phyloP scores from a whole-genome alignment of 2,888 invertebrate species.

The Branchipolynoe longqiensis region DNA sequence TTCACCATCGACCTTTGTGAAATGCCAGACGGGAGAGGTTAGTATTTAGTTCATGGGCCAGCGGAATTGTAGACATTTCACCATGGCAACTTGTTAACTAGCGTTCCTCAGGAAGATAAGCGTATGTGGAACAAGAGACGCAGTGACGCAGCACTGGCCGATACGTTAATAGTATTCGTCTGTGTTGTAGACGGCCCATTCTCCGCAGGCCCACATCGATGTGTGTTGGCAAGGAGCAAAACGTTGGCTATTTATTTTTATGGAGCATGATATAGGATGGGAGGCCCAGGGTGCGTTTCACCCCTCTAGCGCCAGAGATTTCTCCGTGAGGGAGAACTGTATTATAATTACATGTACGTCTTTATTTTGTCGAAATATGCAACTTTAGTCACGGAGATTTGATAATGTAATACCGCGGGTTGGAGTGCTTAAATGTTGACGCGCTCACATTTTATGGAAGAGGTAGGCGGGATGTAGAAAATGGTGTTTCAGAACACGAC shows the following conservation, averaged over 20 bases:
- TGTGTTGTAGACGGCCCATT: not conserved
- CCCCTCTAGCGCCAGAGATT: constrained; percentile 26
- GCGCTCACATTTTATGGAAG: no score
- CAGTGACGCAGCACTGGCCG: constrained; percentile 25
- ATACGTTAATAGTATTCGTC: constrained; percentile 14
- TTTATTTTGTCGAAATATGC: constrained; percentile 42
- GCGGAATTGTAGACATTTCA: not conserved
- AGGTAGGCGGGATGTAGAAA: no score
- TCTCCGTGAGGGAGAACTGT: constrained; percentile 17
- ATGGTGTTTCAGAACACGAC: no score
- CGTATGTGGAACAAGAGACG: constrained; percentile 7
- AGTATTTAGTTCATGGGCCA: no score
- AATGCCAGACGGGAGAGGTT: not conserved
- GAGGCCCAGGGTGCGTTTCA: constrained; percentile 11
- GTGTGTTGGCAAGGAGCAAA: not conserved
- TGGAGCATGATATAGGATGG: not conserved
- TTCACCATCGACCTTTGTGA: not conserved
- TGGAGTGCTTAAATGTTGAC: no score
- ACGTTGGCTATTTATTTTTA: not conserved
- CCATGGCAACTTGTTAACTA: constrained; percentile 6
- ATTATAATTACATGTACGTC: constrained; percentile 8
- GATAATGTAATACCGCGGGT: not conserved
- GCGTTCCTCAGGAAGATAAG: constrained; percentile 39
- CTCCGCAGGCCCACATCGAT: not conserved
- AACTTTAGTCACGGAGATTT: constrained; percentile 43